Evolutionary conservation across 2,113 vertebrate species (phyloP).

Genomic region (Alethe castanea): DNA sequence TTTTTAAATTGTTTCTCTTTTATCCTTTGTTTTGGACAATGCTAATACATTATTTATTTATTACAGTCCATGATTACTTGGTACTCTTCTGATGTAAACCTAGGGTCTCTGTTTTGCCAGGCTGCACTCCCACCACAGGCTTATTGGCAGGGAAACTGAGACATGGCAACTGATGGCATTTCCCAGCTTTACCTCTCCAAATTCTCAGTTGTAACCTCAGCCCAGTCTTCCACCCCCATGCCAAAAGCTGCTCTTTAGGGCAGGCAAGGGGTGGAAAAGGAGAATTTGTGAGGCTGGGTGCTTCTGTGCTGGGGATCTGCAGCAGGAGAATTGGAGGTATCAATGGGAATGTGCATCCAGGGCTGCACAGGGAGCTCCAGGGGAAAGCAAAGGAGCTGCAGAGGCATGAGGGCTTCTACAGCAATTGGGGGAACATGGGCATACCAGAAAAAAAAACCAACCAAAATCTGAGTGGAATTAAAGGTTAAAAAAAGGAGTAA

Average conservation of each 20-base stretch:
- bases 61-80: not conserved
- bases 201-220: not conserved
- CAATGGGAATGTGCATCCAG: not conserved
- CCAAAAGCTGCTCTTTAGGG: not conserved
- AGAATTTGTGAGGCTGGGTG: not conserved
- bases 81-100: not conserved
- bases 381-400: not conserved
- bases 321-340: not conserved
- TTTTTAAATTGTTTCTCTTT: not conserved
- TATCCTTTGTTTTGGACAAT: not conserved
- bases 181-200: not conserved
- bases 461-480: not conserved
- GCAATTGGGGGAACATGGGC: not conserved
- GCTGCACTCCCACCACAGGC: not conserved
- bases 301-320: accelerated
- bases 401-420: not conserved
- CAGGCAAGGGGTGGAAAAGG: not conserved
- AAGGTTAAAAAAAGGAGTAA: not conserved
- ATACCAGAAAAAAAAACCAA: not conserved
- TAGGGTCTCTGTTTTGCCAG: not conserved
- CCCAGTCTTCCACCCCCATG: accelerated
- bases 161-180: accelerated
- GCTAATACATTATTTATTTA: not conserved
- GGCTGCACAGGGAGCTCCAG: accelerated
- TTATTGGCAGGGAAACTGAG: not conserved